Conservation (phyloP, 1,140 invertebrate species). For the Parapsyche elsis region DNA sequence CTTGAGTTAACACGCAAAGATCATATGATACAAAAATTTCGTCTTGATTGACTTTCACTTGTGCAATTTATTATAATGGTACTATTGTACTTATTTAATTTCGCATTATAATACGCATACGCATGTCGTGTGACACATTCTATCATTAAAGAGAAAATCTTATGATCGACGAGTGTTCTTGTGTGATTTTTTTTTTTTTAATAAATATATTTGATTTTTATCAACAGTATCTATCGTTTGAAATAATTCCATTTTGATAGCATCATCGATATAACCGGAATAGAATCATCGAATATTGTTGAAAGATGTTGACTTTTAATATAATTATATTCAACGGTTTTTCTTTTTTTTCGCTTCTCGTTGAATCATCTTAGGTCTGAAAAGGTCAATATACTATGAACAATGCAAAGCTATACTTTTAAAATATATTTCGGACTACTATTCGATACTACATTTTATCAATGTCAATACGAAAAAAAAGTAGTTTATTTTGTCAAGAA, state of each 20-base stretch:
- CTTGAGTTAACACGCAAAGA: neutral
- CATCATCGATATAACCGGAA: conserved; percentile 2
- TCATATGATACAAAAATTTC: neutral
- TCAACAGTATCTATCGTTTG: no score
- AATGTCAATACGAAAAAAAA: neutral
- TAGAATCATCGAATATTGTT: neutral
- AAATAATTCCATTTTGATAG: no score
- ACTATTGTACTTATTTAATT: neutral
- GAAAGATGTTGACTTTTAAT: conserved; percentile 4
- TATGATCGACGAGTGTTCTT: neutral
- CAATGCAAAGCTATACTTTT: no score
- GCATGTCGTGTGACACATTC: conserved; percentile 4
- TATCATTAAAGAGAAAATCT: conserved; percentile 2
- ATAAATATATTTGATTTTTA: no score
- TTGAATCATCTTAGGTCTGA: no score
- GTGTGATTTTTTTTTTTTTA: no score
- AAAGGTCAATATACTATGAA: conserved; percentile 19
- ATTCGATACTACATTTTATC: neutral
- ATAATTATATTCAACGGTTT: neutral
- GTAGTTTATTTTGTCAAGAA: neutral
- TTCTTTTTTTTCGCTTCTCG: no score
- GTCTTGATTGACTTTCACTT: neutral
- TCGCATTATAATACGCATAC: neutral
- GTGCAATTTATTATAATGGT: neutral
- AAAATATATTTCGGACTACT: no score